phyloP scores from a whole-genome alignment of 2,113 vertebrate species.

The Vimba vimba region DNA sequence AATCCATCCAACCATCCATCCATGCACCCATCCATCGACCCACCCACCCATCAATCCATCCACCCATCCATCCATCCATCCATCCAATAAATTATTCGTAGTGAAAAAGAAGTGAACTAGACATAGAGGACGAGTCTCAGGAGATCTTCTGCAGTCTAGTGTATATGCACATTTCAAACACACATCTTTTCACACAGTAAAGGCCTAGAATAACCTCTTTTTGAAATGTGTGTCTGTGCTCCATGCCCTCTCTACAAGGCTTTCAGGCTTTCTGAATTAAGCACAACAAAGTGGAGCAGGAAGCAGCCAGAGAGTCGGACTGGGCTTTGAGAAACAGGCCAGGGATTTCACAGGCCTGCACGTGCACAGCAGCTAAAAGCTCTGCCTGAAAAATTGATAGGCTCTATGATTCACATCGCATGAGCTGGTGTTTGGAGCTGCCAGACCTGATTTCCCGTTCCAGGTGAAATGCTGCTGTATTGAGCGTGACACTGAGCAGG shows the following conservation, averaged over 20 bases:
- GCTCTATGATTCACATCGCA: constrained; percentile 17
- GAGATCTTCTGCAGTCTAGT: background rate
- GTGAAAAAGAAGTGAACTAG: background rate
- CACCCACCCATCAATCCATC: too few relatives aligned
- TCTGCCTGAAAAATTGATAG: constrained; percentile 69
- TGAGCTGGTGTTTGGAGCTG: constrained; percentile 5
- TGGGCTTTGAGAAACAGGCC: constrained; percentile 3
- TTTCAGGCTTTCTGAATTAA: constrained; percentile 50
- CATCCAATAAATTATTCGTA: background rate
- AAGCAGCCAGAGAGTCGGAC: background rate
- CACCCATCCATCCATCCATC: too few relatives aligned
- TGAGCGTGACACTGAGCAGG: constrained; percentile 1
- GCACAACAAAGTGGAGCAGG: constrained; percentile 61
- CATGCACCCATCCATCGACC: too few relatives aligned
- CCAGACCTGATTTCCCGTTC: background rate
- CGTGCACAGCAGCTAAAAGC: constrained; percentile 29
- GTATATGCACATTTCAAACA: background rate
- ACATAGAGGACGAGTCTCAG: background rate
- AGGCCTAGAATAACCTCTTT: constrained; percentile 47
- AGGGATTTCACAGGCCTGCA: background rate
- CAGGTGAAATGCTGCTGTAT: background rate
- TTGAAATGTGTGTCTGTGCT: constrained; percentile 45
- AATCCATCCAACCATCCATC: too few relatives aligned
- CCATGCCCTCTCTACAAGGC: constrained; percentile 29
- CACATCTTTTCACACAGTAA: background rate